Conservation (phyloP, 2,797 vertebrate species). For the Oreochromis mossambicus region DNA sequence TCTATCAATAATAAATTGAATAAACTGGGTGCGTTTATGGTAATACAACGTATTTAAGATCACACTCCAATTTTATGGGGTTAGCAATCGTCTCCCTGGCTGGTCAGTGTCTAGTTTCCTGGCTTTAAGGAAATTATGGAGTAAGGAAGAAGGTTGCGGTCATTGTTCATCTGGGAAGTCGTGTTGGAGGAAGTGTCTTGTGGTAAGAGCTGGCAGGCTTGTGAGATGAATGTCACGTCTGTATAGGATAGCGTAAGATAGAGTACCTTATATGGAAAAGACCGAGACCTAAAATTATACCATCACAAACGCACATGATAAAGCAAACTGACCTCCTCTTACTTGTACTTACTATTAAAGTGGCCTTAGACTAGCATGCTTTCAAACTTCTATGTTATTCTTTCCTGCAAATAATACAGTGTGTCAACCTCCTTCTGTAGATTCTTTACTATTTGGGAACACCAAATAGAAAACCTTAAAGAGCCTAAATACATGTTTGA, state of each 20-base stretch:
- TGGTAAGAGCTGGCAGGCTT: slow-evolving; percentile 38
- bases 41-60: neutral
- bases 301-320: slow-evolving; percentile 21
- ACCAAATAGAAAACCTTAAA: neutral
- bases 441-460: neutral
- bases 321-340: neutral
- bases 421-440: neutral
- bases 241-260: slow-evolving; percentile 16
- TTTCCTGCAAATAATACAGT: neutral
- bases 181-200: slow-evolving; percentile 64
- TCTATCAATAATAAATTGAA: neutral
- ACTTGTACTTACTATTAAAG: neutral
- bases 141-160: slow-evolving; percentile 43
- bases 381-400: neutral
- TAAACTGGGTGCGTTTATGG: neutral
- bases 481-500: neutral
- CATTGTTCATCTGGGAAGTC: slow-evolving; percentile 41
- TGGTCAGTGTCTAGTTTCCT: slow-evolving; percentile 25
- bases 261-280: slow-evolving; percentile 66
- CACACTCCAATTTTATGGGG: neutral
- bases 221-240: slow-evolving; percentile 54
- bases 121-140: slow-evolving; percentile 27
- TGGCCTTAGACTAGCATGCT: neutral
- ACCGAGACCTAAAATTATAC: slow-evolving; percentile 14
- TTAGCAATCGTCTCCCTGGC: slow-evolving; percentile 3